A percentile compares a stretch with the other conserved stretches of the same genome.
Conservation (phyloP, 2,113 vertebrate species). For the Platysternon megacephalum region DNA sequence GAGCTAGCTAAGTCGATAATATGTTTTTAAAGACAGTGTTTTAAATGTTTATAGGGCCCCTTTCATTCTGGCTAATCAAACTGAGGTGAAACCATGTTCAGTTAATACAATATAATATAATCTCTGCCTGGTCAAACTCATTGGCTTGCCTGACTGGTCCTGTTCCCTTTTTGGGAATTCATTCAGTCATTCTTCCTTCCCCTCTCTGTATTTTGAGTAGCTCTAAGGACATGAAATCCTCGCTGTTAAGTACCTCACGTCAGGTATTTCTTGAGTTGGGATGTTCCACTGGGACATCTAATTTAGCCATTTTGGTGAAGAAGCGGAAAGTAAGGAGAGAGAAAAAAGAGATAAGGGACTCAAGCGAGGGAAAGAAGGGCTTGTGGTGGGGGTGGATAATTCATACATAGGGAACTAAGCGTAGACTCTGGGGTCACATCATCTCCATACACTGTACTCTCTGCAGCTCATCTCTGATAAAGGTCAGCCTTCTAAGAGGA, state of each 20-base stretch:
- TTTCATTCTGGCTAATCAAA: background rate
- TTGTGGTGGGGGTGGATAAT: background rate
- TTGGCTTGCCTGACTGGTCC: background rate
- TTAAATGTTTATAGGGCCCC: background rate
- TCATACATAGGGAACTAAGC: accelerated
- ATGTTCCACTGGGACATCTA: background rate
- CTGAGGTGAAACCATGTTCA: background rate
- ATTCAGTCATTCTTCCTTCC: background rate
- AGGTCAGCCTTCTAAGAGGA: background rate
- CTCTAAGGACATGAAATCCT: background rate
- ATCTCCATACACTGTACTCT: background rate
- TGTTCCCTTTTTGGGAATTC: background rate
- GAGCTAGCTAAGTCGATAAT: background rate
- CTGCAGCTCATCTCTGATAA: background rate
- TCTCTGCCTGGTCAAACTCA: background rate
- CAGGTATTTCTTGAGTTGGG: background rate
- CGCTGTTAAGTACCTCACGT: background rate
- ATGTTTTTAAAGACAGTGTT: background rate
- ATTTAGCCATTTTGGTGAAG: background rate
- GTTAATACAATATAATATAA: background rate
- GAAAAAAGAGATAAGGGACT: background rate
- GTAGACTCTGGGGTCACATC: background rate
- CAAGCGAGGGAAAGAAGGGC: background rate
- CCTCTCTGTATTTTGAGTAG: background rate
- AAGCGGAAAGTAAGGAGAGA: background rate